Base-by-base conservation (phyloP, 2,113 vertebrate species). In the Todiramphus chloris region DNA sequence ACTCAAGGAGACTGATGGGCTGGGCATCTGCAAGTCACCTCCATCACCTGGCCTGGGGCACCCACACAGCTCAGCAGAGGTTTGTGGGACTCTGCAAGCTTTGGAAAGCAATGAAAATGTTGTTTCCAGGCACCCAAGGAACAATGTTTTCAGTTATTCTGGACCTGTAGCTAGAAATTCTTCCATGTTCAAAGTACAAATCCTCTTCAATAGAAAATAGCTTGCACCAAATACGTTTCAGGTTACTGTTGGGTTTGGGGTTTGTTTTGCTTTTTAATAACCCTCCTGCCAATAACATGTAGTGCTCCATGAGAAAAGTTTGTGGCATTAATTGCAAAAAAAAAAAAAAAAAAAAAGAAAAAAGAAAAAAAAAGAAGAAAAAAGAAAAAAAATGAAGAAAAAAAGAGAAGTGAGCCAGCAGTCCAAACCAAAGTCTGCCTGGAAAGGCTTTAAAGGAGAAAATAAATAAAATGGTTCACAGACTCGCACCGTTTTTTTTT, bases 401-500 rank as follows among this genome's bases (percentile, higher is more conserved):
- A 59, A 35, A 35, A 62, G 39, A 37, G 17, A 20, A 31, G 9
- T 1, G 14, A 75, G 33, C 58, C 81, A 88, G 75, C 70, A 92
- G 66, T 88, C 70, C 90, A 94, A 95, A 88, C 63, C 85, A 88
- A 95, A 96, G 72, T 86, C 92, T 96, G 88, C 39, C 78, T 96
- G 88, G 95, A 95, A 92, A 83, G 17, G 62, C 58, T 96, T 96
- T 67, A 87, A 87, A 93, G 53, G 41, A 70, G 59, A 80, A 92
- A 94, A 88, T 59, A 82, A 91, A 89, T 15, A 31, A 89, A 91
- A 69, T 23, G 50, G 13, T 66, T 93, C 67, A 44, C 75, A 48
- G 67, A 39, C 75, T 93, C 27, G 67, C 50, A 39, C 58, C 6
- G 16, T 46, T 74, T 83, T 63, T 37, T 83, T 63, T 37, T 37